phyloP scores from a whole-genome alignment of 2,113 vertebrate species.

The Myiopsitta monachus region DNA sequence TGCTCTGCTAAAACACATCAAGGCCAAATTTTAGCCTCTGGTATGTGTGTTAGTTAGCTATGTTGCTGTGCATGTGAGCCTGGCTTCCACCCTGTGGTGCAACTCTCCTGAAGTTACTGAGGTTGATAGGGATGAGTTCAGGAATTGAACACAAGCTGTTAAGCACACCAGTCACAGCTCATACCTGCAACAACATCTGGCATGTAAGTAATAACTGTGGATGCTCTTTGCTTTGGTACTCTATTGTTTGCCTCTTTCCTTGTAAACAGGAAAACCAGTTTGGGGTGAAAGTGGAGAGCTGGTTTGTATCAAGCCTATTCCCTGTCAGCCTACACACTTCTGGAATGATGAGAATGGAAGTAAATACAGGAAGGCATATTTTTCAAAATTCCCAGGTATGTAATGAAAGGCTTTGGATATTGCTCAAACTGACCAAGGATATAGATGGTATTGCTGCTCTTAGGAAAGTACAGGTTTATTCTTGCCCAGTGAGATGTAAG shows the following conservation, averaged over 20 bases:
- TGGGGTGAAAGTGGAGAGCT: constrained; percentile 96
- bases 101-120: neutral
- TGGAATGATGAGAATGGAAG: constrained; percentile 92
- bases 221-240: neutral
- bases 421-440: neutral
- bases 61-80: neutral
- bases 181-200: neutral
- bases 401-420: neutral
- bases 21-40: neutral
- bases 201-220: no score
- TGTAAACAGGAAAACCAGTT: constrained; percentile 81
- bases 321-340: constrained; percentile 95
- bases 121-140: neutral
- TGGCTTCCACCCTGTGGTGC: neutral
- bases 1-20: neutral
- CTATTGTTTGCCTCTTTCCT: neutral
- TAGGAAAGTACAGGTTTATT: neutral
- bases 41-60: neutral
- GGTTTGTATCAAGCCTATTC: constrained; percentile 91
- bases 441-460: neutral
- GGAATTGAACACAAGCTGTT: neutral
- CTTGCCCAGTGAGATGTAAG: neutral
- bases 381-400: constrained; percentile 89
- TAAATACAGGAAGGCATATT: constrained; percentile 96
- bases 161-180: neutral